These are phyloP conservation scores for Laspeyria flexula DNA, from an alignment of 2,888 invertebrate genomes.

Conservation along the genomic window DNA sequence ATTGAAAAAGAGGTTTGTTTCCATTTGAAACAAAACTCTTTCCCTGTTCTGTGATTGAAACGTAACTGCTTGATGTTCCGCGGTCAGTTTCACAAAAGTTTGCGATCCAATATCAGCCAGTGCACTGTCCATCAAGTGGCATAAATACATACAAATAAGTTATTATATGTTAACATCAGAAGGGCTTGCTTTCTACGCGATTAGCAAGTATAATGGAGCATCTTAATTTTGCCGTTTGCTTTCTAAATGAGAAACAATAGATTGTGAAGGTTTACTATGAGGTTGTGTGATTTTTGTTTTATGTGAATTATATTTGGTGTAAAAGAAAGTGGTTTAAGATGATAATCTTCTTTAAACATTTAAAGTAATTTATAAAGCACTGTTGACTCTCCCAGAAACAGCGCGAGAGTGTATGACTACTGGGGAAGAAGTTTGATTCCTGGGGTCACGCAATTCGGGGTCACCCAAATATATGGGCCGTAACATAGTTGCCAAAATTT, in stretches of 20 bases:
- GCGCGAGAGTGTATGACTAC: no score
- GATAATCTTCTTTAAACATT: neutral
- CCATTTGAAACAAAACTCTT: no score
- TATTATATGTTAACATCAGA: conserved; percentile 39
- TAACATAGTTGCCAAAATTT: no score
- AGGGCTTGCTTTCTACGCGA: conserved; percentile 41
- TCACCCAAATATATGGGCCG: no score
- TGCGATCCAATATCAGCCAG: neutral
- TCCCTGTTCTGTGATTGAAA: no score
- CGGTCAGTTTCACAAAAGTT: neutral
- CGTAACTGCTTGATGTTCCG: no score
- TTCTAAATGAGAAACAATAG: conserved; percentile 7
- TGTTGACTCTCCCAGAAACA: no score
- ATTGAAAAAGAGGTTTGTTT: no score
- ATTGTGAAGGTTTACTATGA: neutral
- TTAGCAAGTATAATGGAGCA: conserved; percentile 44
- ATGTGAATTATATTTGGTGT: conserved; percentile 1
- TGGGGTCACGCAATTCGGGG: no score
- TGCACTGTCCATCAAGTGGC: conserved; percentile 6
- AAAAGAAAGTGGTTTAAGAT: conserved; percentile 4
- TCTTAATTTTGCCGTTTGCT: conserved; percentile 28
- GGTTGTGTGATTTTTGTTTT: neutral
- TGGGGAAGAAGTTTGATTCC: no score
- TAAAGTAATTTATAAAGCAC: no score
- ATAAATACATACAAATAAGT: conserved; percentile 44